Evolutionary conservation across 2,113 vertebrate genomes (phyloP).

Genomic region (Ictidomys tridecemlineatus): DNA sequence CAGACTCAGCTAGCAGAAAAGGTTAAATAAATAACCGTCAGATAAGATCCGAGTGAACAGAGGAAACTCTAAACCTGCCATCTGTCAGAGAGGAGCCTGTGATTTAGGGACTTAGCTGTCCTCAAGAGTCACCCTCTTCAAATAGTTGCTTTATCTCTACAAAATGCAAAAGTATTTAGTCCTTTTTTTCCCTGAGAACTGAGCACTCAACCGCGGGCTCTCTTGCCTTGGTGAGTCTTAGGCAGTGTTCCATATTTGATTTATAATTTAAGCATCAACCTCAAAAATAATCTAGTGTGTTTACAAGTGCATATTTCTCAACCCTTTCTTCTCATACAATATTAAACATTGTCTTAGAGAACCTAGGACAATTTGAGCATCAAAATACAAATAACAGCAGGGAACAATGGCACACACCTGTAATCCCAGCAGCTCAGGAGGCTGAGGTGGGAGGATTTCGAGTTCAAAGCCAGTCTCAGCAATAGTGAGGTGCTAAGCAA

Average conservation of each 20-base stretch:
- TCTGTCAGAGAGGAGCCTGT: constrained; percentile 23
- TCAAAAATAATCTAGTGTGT: not conserved
- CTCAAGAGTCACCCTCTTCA: not conserved
- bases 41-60: constrained; percentile 30
- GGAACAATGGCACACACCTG: too few relatives aligned
- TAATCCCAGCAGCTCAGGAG: too few relatives aligned
- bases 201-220: not conserved
- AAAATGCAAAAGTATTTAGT: not conserved
- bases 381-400: constrained; percentile 4
- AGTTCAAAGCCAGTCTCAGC: too few relatives aligned
- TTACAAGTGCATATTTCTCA: not conserved
- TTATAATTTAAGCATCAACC: constrained; percentile 29
- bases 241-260: constrained; percentile 14
- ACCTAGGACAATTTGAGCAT: not conserved
- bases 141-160: not conserved
- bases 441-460: too few relatives aligned
- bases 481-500: too few relatives aligned
- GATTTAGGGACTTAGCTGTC: not conserved
- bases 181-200: not conserved
- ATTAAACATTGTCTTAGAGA: constrained; percentile 19
- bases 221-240: constrained; percentile 47
- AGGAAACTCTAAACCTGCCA: not conserved
- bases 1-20: constrained; percentile 28
- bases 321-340: not conserved
- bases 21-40: constrained; percentile 52